Evolutionary conservation across 2,888 invertebrate species (phyloP), one percentile per base, ranked within the genome.

Genomic region (Atethmia centrago): DNA sequence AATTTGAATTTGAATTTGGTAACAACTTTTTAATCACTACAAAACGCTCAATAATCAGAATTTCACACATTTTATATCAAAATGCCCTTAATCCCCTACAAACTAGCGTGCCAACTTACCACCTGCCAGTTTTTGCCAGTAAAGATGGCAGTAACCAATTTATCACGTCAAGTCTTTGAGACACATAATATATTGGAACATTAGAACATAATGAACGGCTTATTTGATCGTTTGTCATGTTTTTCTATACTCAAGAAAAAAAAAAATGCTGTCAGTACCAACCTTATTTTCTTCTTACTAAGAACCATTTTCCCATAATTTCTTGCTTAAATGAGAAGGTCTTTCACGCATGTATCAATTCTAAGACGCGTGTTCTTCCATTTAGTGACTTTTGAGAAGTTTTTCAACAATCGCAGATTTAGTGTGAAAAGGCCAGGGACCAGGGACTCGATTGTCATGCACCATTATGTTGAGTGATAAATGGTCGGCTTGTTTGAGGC

Each of bases 171-270:
- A 91, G 90, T 93, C 92, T 93, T 94, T 90, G 91, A 91, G 91
- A 91, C 92, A 90, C 89, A 94, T 95, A 94, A 95, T 95, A 94
- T 95, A 95, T 95, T 93, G 93, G 93, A 90, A 93, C 94, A 95
- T 95, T 95, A 95, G 92, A 92, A 91, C 90, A 95, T 94, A 95
- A 95, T 94, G 94, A 95, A 93, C 93, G 92, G 91, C 91, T 93
- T 91, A 90, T 90, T 89, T 85, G 88, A 89, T 92, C 94, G 92
- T 95, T 93, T 93, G 93, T 95, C 95, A 95, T 92, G 93, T 93
- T 94, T 93, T 93, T 92, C 85, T 88, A 84, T 53, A n/a, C 61
- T 71, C 87, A 79, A 45, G 42, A 72, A 77, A 74, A 71, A 75
- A 79, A 71, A 74, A 75, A 79, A 71, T 85, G 12, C 86, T 5